phyloP scores from a whole-genome alignment of 1,140 invertebrate species.

The Andricus grossulariae region DNA sequence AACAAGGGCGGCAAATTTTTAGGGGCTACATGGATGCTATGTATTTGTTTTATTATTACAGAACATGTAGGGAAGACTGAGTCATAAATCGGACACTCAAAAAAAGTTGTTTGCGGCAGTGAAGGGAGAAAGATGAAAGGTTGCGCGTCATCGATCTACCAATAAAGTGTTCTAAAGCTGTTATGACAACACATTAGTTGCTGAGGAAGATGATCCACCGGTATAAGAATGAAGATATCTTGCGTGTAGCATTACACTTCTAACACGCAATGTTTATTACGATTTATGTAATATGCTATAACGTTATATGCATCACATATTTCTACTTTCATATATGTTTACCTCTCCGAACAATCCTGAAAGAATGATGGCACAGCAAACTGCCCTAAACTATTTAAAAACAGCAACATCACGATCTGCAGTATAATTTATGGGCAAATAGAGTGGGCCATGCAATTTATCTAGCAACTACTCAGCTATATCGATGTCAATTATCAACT shows the following conservation, averaged over 20 bases:
- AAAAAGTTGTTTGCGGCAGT: not conserved
- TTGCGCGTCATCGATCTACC: not conserved
- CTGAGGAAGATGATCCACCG: not conserved
- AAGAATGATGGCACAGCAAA: not conserved
- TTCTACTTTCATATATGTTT: not conserved
- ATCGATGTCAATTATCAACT: conserved; percentile 13
- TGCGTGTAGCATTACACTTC: not conserved
- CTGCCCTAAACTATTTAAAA: not conserved
- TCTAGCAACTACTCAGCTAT: conserved; percentile 1
- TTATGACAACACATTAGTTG: not conserved
- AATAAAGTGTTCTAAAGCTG: not conserved
- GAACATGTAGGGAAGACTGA: too few relatives aligned
- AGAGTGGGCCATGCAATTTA: not conserved
- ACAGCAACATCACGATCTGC: not conserved
- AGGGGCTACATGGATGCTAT: too few relatives aligned
- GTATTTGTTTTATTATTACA: too few relatives aligned
- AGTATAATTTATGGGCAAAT: conserved; percentile 1
- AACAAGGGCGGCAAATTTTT: too few relatives aligned
- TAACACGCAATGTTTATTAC: not conserved
- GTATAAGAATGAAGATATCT: not conserved
- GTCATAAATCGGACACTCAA: too few relatives aligned
- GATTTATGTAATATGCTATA: not conserved
- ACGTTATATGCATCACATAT: not conserved
- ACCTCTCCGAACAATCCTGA: not conserved
- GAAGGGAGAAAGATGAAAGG: not conserved